Evolutionary conservation across 2,888 invertebrate species (phyloP), one percentile per base, ranked within the genome.

Genomic region (Chloromyia formosa): DNA sequence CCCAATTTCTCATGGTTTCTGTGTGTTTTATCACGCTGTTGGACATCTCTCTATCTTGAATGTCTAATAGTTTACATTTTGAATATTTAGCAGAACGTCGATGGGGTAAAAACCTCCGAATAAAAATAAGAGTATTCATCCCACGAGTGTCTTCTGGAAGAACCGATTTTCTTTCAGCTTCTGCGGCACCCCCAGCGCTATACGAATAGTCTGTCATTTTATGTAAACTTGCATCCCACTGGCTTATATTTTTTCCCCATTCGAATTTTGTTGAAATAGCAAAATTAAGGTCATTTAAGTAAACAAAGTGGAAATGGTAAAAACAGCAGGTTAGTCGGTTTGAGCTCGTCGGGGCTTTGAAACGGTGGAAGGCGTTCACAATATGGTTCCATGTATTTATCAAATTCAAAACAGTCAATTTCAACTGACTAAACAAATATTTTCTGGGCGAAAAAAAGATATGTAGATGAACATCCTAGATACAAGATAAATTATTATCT

Each of bases 211-310:
- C 71, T 56, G 71, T 71, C 71, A 56, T 71, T 58, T 71, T 58
- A 69, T 54, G 69, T 69, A 69, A 69, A 54, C 56, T 35, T 71
- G 71, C 22, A 58, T 58, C 71, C 71, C 40, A 71, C 56, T 1
- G 71, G 27, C 14, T 69, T 35, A 35, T 2, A 35, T 35, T 35
- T 35, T 35, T 35, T 35, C 7, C 27, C 2, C 27, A 35, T 71
- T 69, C 10, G 23, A 40, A 56, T 18, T 16, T 56, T 58, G 42
- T 71, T 56, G 56, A 71, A 35, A 71, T 22, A 20, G 58, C 20
- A 20, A 58, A 71, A 58, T 71, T 35, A 71, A 56, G 42, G 71
- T 71, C 71, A 40, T 42, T 66, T 58, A 71, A 71, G 20, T 71
- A 71, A 56, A 71, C 58, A 58, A 58, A 40, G 10, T 35, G 27